Percentiles rank a stretch among this genome's conserved stretches.
Conservation (phyloP, 2,888 invertebrate genomes). For the Carpatolechia fugitivella region DNA sequence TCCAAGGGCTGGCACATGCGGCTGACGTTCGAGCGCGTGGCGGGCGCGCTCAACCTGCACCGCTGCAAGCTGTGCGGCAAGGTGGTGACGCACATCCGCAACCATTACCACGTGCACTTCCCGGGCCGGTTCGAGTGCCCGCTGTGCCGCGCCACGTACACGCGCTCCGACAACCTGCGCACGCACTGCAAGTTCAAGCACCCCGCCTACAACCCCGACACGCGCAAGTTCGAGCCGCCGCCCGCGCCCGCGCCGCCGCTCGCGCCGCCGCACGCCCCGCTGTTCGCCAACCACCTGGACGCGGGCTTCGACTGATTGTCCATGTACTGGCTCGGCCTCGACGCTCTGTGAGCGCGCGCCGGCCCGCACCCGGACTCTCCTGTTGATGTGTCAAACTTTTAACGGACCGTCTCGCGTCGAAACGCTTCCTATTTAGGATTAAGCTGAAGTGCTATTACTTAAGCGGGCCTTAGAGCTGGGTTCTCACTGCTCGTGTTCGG, state of each 20-base stretch:
- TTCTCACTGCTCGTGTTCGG: constrained; percentile 48
- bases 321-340: constrained; percentile 67
- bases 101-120: constrained; percentile 96
- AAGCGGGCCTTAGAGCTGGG: constrained; percentile 60
- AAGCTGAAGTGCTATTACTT: constrained; percentile 77
- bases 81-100: constrained; percentile 96
- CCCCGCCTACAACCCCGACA: constrained; percentile 91
- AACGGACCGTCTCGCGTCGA: constrained; percentile 57
- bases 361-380: constrained; percentile 37
- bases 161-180: constrained; percentile 94
- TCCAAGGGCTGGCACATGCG: constrained; percentile 97
- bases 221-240: constrained; percentile 90
- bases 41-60: constrained; percentile 95
- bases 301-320: constrained; percentile 75
- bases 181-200: constrained; percentile 96
- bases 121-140: constrained; percentile 95
- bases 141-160: constrained; percentile 93
- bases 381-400: constrained; percentile 51
- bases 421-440: constrained; percentile 72
- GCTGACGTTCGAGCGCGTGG: constrained; percentile 95
- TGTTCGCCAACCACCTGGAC: constrained; percentile 79
- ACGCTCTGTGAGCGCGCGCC: constrained; percentile 60
- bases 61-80: constrained; percentile 96
- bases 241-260: constrained; percentile 78
- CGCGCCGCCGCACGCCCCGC: constrained; percentile 54